Percentiles rank a stretch among this genome's conserved stretches.
Evolutionary conservation across 2,888 invertebrate genomes (phyloP).

Genomic region (Trichacis sp.): DNA sequence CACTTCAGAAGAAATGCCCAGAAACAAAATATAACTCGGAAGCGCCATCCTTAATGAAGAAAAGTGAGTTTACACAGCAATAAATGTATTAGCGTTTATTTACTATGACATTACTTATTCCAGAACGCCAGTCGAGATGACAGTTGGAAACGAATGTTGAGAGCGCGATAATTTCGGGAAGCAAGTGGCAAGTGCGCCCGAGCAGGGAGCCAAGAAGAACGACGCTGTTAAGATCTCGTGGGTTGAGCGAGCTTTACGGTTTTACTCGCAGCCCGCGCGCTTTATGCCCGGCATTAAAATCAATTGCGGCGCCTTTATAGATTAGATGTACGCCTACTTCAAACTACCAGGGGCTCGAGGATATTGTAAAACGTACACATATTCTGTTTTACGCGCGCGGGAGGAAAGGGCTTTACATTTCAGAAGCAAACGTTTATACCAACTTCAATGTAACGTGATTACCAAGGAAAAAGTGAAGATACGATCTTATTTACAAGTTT

Average conservation of each 20-base stretch:
- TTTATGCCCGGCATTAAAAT: slow-evolving; percentile 55
- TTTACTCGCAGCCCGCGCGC: slow-evolving; percentile 43
- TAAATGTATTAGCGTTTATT: slow-evolving; percentile 39
- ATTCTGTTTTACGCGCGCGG: slow-evolving; percentile 24
- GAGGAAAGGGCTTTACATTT: slow-evolving; percentile 6
- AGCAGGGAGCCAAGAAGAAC: slow-evolving; percentile 35
- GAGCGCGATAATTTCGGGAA: slow-evolving; percentile 38
- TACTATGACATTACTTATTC: slow-evolving; percentile 38
- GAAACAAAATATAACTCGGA: background rate
- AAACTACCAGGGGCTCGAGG: slow-evolving; percentile 29
- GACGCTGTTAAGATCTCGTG: slow-evolving; percentile 43
- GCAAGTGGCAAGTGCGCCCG: slow-evolving; percentile 22
- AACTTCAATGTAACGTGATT: no score
- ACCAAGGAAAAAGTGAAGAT: no score
- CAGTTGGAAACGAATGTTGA: slow-evolving; percentile 23
- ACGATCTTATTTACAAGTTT: no score
- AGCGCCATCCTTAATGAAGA: slow-evolving; percentile 16
- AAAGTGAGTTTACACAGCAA: slow-evolving; percentile 29
- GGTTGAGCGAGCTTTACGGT: slow-evolving; percentile 47
- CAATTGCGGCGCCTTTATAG: slow-evolving; percentile 56
- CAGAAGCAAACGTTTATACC: background rate
- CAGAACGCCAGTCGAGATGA: slow-evolving; percentile 20
- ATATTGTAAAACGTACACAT: slow-evolving; percentile 28
- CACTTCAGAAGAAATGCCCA: background rate
- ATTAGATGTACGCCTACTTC: slow-evolving; percentile 45